A percentile compares a stretch with the other conserved stretches of the same genome.
phyloP scores from a whole-genome alignment of 2,797 vertebrate genomes.

The Buphagus erythrorhynchus region DNA sequence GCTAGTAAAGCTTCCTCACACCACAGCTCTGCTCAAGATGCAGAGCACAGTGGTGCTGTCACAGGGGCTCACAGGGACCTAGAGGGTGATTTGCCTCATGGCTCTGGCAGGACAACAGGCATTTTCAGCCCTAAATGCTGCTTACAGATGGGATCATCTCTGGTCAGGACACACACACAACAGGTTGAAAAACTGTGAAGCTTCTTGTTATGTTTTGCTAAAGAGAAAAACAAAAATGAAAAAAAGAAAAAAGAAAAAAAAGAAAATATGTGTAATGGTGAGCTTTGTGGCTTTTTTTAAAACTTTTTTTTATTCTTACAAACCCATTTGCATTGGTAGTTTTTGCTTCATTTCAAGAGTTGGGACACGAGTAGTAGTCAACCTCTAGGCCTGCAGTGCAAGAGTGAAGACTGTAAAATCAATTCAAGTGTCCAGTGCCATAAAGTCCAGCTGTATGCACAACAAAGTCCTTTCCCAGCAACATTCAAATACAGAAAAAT shows the following conservation, averaged over 20 bases:
- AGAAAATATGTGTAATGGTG: neutral
- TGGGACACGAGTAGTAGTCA: neutral
- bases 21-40: neutral
- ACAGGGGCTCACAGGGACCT: accelerated
- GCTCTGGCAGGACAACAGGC: neutral
- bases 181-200: neutral
- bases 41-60: neutral
- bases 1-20: neutral
- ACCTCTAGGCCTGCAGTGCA: neutral
- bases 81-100: accelerated
- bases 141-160: accelerated
- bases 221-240: neutral
- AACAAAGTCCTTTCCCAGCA: neutral
- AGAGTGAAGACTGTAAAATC: neutral
- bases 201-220: accelerated
- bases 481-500: neutral
- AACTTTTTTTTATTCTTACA: constrained; percentile 57
- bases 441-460: neutral
- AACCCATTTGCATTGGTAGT: neutral
- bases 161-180: accelerated
- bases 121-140: neutral
- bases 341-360: neutral
- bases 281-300: neutral
- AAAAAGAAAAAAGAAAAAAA: neutral
- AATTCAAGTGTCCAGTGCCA: neutral